A percentile compares a stretch with the other conserved stretches of the same genome.
Evolutionary conservation across 1,140 invertebrate species (phyloP).

Genomic region (Platorchestia sp.): DNA sequence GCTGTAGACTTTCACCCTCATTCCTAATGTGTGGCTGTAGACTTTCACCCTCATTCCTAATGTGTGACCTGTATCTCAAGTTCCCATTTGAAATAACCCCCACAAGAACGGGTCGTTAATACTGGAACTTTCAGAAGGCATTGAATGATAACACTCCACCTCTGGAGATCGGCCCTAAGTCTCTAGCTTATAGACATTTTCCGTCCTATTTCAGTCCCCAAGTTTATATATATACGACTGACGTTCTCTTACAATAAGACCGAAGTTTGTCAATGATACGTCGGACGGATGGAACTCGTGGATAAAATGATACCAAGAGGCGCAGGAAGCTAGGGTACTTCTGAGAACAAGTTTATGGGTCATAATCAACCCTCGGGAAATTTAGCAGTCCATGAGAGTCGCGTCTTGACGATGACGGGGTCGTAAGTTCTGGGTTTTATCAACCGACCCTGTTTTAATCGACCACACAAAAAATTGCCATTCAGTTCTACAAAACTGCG

Average conservation of each 20-base stretch:
- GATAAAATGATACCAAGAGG: neutral
- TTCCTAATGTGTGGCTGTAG: too few species aligned
- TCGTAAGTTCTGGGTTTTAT: neutral
- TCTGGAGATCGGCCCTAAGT: neutral
- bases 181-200: neutral
- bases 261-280: neutral
- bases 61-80: too few species aligned
- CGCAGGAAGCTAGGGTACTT: neutral
- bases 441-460: neutral
- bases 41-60: too few species aligned
- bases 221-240: neutral
- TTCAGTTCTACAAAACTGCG: neutral
- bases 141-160: neutral
- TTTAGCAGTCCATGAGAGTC: constrained; percentile 6
- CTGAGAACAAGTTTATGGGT: neutral
- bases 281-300: neutral
- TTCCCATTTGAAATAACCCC: too few species aligned
- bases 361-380: neutral
- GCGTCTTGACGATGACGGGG: neutral
- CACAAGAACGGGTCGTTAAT: neutral
- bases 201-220: too few species aligned
- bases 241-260: neutral
- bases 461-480: neutral
- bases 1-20: too few species aligned
- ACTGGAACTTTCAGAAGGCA: neutral